These are phyloP conservation scores for Chlorops oryzae DNA, from an alignment of 1,140 invertebrate genomes.

Conservation along the genomic window DNA sequence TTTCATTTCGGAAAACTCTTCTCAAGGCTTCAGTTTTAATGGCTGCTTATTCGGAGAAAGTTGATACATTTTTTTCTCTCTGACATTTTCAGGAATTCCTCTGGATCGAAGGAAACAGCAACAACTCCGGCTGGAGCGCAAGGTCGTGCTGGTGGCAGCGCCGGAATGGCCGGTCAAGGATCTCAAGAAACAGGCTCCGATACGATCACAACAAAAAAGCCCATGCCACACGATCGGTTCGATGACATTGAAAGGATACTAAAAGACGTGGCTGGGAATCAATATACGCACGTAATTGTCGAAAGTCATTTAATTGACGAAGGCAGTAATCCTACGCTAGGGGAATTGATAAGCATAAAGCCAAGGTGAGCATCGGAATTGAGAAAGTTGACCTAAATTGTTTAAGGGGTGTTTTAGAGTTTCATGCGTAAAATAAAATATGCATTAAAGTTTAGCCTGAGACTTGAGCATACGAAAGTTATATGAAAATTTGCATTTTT, in stretches of 20 bases:
- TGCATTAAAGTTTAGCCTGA: too few relatives aligned
- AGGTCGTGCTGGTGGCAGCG: constrained; percentile 23
- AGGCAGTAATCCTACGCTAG: constrained; percentile 57
- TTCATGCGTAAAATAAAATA: too few relatives aligned
- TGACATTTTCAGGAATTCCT: constrained; percentile 34
- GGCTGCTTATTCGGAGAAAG: too few relatives aligned
- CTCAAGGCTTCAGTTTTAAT: too few relatives aligned
- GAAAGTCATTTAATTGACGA: constrained; percentile 51
- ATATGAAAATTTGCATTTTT: too few relatives aligned
- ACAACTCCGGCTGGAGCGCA: constrained; percentile 25
- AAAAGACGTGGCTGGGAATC: constrained; percentile 30
- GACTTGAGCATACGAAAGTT: too few relatives aligned
- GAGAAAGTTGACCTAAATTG: background rate
- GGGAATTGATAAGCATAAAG: constrained; percentile 56
- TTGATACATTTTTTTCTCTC: constrained; percentile 4
- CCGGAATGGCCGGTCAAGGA: constrained; percentile 17
- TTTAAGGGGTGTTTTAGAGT: too few relatives aligned
- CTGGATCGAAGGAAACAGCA: constrained; percentile 45
- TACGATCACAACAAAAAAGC: constrained; percentile 29
- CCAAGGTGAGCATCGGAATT: constrained; percentile 52
- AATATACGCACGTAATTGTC: constrained; percentile 40
- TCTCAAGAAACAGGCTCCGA: constrained; percentile 7
- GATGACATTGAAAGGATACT: constrained; percentile 52
- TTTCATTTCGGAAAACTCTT: too few relatives aligned
- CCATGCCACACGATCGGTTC: constrained; percentile 53